Evolutionary conservation across 2,888 invertebrate genomes (phyloP).

Genomic region (Ormyrus rosae): DNA sequence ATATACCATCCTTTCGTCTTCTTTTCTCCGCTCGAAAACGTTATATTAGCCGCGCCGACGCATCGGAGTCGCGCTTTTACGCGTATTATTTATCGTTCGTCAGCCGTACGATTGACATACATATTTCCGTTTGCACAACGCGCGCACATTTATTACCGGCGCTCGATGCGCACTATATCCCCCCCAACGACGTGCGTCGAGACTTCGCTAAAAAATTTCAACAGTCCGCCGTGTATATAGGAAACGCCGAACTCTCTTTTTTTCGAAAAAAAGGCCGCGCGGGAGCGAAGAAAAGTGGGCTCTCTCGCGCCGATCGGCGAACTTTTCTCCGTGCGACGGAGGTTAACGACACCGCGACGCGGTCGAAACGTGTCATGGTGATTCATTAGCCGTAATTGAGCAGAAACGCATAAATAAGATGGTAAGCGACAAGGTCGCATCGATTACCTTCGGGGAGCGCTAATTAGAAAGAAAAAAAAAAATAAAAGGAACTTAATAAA

Average conservation of each 20-base stretch:
- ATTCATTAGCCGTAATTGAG: slow-evolving; percentile 69
- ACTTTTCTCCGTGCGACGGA: slow-evolving; percentile 18
- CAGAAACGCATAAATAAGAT: slow-evolving; percentile 44
- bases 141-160: slow-evolving; percentile 38
- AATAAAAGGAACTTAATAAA: slow-evolving; percentile 6
- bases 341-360: slow-evolving; percentile 69
- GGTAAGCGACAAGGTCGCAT: slow-evolving; percentile 56
- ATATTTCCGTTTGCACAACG: slow-evolving; percentile 55
- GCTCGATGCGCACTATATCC: slow-evolving; percentile 35
- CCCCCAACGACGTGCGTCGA: slow-evolving; percentile 37
- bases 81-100: slow-evolving; percentile 31
- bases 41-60: background rate
- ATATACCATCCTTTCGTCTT: too few relatives aligned
- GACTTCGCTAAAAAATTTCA: slow-evolving; percentile 35
- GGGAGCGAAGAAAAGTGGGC: background rate
- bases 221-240: background rate
- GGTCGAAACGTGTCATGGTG: slow-evolving; percentile 70
- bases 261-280: slow-evolving; percentile 26
- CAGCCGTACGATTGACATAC: slow-evolving; percentile 46
- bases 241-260: too few relatives aligned
- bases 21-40: too few relatives aligned
- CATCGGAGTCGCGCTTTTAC: background rate
- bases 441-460: slow-evolving; percentile 54
- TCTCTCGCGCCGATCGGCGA: background rate
- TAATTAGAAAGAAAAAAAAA: background rate